Conservation (phyloP, 2,888 invertebrate genomes). For the Trachelus tabidus region DNA sequence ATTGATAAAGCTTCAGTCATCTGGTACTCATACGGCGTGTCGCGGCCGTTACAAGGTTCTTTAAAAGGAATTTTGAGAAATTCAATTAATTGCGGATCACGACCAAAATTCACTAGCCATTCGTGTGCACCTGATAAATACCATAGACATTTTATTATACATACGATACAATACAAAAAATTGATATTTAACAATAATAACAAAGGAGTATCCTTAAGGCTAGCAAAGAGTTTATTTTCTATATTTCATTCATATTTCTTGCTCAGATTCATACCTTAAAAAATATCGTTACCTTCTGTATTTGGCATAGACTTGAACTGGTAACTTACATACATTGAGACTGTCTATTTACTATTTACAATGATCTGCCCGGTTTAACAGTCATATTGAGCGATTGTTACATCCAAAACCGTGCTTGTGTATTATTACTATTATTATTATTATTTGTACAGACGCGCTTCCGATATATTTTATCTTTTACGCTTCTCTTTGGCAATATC, state of each 20-base stretch:
- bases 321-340: conserved; percentile 34
- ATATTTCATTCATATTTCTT: background rate
- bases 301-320: conserved; percentile 18
- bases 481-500: conserved; percentile 46
- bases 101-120: background rate
- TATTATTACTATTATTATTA: background rate
- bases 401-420: background rate
- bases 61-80: conserved; percentile 63
- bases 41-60: conserved; percentile 96
- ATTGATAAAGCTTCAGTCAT: conserved; percentile 88
- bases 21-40: conserved; percentile 85
- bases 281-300: background rate
- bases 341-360: conserved; percentile 40
- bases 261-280: background rate
- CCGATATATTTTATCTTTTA: background rate
- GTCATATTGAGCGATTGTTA: background rate
- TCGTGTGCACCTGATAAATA: background rate
- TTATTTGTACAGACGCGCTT: background rate
- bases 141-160: conserved; percentile 40
- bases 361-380: conserved; percentile 14
- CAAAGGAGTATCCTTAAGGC: conserved; percentile 28
- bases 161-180: conserved; percentile 35
- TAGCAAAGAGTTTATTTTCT: background rate
- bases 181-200: conserved; percentile 46
- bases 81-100: background rate